These are phyloP conservation scores for Drosophila nebulosa DNA, from an alignment of 1,140 invertebrate species.

Conservation along the genomic window DNA sequence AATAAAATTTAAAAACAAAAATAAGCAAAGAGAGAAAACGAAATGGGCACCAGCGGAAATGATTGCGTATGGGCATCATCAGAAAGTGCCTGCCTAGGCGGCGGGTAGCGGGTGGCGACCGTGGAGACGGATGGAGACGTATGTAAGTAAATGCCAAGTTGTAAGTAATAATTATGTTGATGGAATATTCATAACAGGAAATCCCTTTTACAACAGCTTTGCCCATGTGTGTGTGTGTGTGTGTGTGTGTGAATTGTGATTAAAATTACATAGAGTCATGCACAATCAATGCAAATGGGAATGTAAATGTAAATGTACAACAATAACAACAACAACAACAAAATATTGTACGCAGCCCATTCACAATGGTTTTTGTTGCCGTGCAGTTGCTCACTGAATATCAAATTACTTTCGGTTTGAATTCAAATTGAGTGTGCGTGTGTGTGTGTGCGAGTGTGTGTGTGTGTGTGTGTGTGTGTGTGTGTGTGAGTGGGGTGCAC, in stretches of 20 bases:
- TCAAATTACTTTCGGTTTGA: slow-evolving; percentile 60
- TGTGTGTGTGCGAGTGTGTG: background rate
- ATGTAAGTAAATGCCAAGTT: slow-evolving; percentile 43
- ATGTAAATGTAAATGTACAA: slow-evolving; percentile 56
- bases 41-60: slow-evolving; percentile 47
- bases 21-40: slow-evolving; percentile 1
- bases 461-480: slow-evolving; percentile 12
- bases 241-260: slow-evolving; percentile 40
- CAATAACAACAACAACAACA: slow-evolving; percentile 4
- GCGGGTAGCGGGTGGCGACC: too few species aligned
- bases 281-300: slow-evolving; percentile 76
- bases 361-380: slow-evolving; percentile 45
- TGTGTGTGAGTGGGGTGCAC: slow-evolving; percentile 16
- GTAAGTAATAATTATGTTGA: slow-evolving; percentile 60
- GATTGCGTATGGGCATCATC: slow-evolving; percentile 36
- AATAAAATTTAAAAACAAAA: background rate
- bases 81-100: background rate
- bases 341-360: slow-evolving; percentile 50
- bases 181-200: slow-evolving; percentile 68
- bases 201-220: slow-evolving; percentile 53
- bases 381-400: slow-evolving; percentile 65
- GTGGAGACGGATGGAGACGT: background rate
- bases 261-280: slow-evolving; percentile 69
- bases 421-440: slow-evolving; percentile 26
- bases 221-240: background rate